A percentile compares a stretch with the other conserved stretches of the same genome.
Evolutionary conservation across 1,140 invertebrate species (phyloP).

Genomic region (Trichoplusia ni): DNA sequence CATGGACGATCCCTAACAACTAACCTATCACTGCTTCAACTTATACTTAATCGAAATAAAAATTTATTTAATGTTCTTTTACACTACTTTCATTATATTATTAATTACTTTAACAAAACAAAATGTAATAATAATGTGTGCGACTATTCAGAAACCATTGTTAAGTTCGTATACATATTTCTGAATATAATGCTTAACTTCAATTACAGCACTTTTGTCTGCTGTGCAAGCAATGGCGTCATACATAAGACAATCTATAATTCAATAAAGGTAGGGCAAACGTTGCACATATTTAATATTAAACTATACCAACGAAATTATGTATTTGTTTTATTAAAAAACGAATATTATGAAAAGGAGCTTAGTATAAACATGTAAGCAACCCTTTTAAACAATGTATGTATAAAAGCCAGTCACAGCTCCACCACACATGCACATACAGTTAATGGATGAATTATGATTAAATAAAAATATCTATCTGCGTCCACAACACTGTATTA

Average conservation of each 20-base stretch:
- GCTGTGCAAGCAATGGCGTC: not conserved
- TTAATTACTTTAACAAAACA: no score
- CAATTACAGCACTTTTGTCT: not conserved
- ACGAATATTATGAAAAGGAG: conserved; percentile 7
- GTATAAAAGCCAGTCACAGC: conserved; percentile 27
- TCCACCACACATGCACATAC: conserved; percentile 42
- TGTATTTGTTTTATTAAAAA: no score
- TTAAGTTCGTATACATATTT: not conserved
- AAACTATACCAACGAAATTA: no score
- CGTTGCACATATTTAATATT: not conserved
- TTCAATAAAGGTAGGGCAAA: not conserved
- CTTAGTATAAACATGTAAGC: conserved; percentile 28
- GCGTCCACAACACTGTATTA: conserved; percentile 4
- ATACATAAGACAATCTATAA: not conserved
- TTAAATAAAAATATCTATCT: conserved; percentile 9
- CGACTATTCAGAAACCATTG: no score
- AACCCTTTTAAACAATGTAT: conserved; percentile 21
- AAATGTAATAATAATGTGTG: no score
- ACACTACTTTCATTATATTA: no score
- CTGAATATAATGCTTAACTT: no score
- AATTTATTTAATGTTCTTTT: no score
- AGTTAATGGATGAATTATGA: conserved; percentile 34
- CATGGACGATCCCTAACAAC: no score
- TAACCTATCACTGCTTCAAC: no score
- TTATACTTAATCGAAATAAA: no score